These are phyloP conservation scores for Syncerus caffer DNA, from an alignment of 2,797 vertebrate genomes.

Conservation along the genomic window DNA sequence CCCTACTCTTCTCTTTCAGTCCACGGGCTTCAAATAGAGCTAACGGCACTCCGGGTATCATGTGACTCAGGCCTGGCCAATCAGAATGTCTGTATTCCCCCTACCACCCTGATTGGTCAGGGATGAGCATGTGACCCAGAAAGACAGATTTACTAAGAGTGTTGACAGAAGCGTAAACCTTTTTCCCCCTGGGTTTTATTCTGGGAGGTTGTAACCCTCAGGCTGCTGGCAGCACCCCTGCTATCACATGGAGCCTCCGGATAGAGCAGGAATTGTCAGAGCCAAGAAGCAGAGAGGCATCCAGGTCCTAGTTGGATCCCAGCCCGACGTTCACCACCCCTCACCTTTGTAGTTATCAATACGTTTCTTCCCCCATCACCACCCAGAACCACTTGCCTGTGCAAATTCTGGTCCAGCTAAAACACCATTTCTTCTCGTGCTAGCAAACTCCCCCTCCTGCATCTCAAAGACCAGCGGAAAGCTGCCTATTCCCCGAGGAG, in stretches of 20 bases:
- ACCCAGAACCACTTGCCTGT: neutral
- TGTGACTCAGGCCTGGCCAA: neutral
- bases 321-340: neutral
- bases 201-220: neutral
- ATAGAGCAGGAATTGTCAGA: neutral
- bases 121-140: neutral
- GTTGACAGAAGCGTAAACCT: neutral
- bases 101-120: neutral
- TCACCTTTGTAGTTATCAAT: neutral
- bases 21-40: fast-evolving
- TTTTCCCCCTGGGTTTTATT: neutral
- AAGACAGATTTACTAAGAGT: neutral
- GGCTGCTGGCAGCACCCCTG: neutral
- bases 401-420: neutral
- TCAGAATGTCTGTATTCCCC: neutral
- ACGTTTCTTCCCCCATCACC: neutral
- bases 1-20: fast-evolving
- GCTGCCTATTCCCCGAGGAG: neutral
- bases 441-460: neutral
- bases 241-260: neutral
- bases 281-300: neutral
- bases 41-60: neutral
- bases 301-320: neutral
- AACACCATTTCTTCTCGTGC: neutral
- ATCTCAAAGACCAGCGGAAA: neutral